Conservation (phyloP, 1,140 invertebrate species). For the Megalopta genalis region DNA sequence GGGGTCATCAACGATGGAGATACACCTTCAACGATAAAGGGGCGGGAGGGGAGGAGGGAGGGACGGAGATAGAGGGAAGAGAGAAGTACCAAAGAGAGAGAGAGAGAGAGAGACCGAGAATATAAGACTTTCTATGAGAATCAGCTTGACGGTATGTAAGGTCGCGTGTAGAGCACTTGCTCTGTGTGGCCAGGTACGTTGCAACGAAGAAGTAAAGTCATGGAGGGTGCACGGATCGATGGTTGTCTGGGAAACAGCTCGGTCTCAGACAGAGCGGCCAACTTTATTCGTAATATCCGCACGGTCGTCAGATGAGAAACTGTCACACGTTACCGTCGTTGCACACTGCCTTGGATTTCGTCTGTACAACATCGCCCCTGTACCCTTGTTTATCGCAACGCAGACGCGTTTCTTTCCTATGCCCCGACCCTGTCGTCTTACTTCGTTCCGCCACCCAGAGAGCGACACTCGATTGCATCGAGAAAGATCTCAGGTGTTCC, state of each 20-base stretch:
- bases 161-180: slow-evolving; percentile 46
- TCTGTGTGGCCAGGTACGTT: slow-evolving; percentile 49
- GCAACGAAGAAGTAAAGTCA: slow-evolving; percentile 47
- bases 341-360: slow-evolving; percentile 1
- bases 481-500: no score
- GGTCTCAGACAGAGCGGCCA: slow-evolving; percentile 48
- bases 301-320: slow-evolving; percentile 8
- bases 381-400: slow-evolving; percentile 49
- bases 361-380: slow-evolving; percentile 6
- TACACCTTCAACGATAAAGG: slow-evolving; percentile 16
- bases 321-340: no score
- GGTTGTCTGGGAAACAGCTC: slow-evolving; percentile 48
- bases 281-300: slow-evolving; percentile 21
- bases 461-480: not conserved
- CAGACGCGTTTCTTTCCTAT: slow-evolving; percentile 17
- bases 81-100: not conserved
- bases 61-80: not conserved
- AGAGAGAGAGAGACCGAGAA: not conserved
- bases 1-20: slow-evolving; percentile 25
- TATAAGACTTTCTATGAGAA: slow-evolving; percentile 19
- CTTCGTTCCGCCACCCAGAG: not conserved
- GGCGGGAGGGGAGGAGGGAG: not conserved
- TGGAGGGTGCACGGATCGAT: slow-evolving; percentile 70
- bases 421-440: not conserved
- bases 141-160: slow-evolving; percentile 24